Conservation (phyloP, 2,113 vertebrate genomes). For the Ceyx cyanopectus region DNA sequence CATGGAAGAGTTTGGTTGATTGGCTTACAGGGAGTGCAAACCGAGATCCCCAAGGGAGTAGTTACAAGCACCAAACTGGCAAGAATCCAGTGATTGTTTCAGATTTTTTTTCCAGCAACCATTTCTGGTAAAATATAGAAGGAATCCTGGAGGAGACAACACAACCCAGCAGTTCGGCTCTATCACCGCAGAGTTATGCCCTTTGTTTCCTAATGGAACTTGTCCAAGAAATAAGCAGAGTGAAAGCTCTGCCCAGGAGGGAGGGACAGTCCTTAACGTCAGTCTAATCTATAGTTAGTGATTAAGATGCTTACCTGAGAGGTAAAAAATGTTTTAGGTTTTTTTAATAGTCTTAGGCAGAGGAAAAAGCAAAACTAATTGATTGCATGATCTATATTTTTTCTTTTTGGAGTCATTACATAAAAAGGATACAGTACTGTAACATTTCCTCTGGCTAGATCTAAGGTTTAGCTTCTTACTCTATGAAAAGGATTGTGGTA, state of each 20-base stretch:
- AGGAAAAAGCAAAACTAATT: background rate
- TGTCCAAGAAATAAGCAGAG: background rate
- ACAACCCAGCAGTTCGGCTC: background rate
- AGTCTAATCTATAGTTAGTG: background rate
- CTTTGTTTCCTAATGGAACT: background rate
- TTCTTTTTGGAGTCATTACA: background rate
- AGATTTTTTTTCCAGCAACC: background rate
- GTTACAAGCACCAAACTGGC: background rate
- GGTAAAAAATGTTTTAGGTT: background rate
- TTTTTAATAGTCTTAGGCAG: background rate
- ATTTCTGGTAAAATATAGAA: background rate
- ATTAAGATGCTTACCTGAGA: background rate
- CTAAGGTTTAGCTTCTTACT: background rate
- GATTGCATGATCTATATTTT: background rate
- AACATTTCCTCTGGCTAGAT: background rate
- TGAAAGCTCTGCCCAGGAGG: background rate
- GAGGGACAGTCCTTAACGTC: background rate
- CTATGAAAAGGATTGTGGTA: background rate
- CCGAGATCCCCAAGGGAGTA: background rate
- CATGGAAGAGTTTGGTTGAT: accelerated
- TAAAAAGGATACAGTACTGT: background rate
- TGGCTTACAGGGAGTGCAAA: background rate
- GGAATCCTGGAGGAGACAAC: background rate
- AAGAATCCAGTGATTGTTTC: background rate
- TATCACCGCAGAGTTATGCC: background rate